These are phyloP conservation scores for Trichechus manatus DNA, from an alignment of 2,113 vertebrate species.

Conservation along the genomic window DNA sequence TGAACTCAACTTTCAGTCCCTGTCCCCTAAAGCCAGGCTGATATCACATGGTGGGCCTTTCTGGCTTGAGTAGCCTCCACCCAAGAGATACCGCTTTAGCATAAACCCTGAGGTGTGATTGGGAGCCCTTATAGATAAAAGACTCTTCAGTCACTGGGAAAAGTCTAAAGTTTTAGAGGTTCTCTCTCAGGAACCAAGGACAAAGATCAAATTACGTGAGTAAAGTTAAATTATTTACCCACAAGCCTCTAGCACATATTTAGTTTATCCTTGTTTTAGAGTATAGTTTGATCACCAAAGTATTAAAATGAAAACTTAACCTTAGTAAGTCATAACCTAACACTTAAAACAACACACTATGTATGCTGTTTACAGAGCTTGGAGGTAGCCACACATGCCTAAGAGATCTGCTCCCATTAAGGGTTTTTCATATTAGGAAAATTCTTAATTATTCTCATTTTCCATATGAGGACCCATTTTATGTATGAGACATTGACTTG, in stretches of 20 bases:
- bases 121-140: no score
- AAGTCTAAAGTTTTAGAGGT: no score
- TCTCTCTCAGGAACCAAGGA: no score
- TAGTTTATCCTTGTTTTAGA: conserved; percentile 4
- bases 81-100: no score
- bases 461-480: not conserved
- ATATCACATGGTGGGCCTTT: no score
- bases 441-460: not conserved
- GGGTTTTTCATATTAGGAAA: not conserved
- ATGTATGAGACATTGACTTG: not conserved
- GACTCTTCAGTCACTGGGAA: no score
- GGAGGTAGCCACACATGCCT: not conserved
- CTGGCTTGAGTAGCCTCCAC: no score
- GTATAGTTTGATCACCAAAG: not conserved
- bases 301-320: not conserved
- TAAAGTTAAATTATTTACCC: no score
- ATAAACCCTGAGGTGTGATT: no score
- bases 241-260: not conserved
- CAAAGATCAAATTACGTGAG: no score
- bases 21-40: no score
- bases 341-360: not conserved
- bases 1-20: no score
- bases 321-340: not conserved
- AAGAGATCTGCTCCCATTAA: not conserved
- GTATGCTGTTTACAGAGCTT: not conserved